Evolutionary conservation across 1,140 invertebrate species (phyloP).

Genomic region (Lucilia sericata): DNA sequence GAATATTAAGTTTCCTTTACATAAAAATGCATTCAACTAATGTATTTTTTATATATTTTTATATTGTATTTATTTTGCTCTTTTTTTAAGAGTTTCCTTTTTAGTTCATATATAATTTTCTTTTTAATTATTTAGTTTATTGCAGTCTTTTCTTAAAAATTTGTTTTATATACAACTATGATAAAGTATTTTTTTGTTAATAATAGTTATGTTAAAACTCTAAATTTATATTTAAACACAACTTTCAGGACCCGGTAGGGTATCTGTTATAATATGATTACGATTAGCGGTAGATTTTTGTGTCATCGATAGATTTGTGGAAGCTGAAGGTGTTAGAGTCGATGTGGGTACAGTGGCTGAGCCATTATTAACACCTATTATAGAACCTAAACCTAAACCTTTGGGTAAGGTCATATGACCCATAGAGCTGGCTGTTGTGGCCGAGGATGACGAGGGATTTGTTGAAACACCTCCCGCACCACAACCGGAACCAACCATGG

Average conservation of each 20-base stretch:
- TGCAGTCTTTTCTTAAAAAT: conserved; percentile 39
- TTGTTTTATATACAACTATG: conserved; percentile 33
- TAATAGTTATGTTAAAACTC: background rate
- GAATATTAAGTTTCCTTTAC: conserved; percentile 41
- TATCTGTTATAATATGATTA: conserved; percentile 78
- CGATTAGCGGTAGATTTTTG: conserved; percentile 66
- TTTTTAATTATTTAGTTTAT: conserved; percentile 37
- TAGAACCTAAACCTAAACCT: conserved; percentile 55
- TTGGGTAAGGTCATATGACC: conserved; percentile 64
- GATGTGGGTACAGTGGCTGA: conserved; percentile 42
- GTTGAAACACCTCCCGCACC: background rate
- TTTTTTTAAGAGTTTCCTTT: background rate
- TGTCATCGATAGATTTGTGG: conserved; percentile 57
- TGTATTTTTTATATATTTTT: background rate
- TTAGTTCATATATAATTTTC: background rate
- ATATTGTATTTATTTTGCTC: background rate
- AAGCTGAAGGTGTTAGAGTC: conserved; percentile 51
- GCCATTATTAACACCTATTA: conserved; percentile 49
- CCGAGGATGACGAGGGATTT: background rate
- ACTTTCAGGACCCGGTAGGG: conserved; percentile 81
- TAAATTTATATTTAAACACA: conserved; percentile 78
- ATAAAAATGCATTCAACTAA: conserved; percentile 37
- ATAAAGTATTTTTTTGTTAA: background rate
- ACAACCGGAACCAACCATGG: conserved; percentile 17
- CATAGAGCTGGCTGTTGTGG: conserved; percentile 16